Percentiles rank a stretch among this genome's conserved stretches.
Evolutionary conservation across 2,888 invertebrate species (phyloP).

Genomic region (Syrphus vitripennis): DNA sequence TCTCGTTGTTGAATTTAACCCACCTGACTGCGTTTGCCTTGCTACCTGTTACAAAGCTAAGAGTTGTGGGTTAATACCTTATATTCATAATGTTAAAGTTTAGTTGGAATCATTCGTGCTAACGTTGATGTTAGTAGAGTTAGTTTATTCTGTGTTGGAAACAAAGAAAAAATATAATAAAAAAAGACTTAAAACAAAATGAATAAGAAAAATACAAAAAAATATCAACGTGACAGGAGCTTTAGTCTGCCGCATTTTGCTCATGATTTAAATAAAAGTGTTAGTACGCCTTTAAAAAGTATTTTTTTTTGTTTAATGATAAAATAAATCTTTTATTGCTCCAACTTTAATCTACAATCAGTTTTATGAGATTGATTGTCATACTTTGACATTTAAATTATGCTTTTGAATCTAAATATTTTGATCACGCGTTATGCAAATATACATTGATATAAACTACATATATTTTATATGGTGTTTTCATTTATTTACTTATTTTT

Average conservation of each 20-base stretch:
- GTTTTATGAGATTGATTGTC: not conserved
- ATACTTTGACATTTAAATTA: not conserved
- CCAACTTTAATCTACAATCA: not conserved
- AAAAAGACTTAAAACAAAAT: not conserved
- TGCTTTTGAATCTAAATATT: not conserved
- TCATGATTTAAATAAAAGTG: slow-evolving; percentile 47
- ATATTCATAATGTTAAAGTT: slow-evolving; percentile 29
- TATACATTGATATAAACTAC: no score
- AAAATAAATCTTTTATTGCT: not conserved
- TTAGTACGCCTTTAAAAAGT: slow-evolving; percentile 16
- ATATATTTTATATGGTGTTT: not conserved
- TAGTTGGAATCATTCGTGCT: slow-evolving; percentile 52
- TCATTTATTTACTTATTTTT: not conserved
- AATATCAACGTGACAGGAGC: slow-evolving; percentile 49
- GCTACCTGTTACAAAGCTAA: slow-evolving; percentile 14
- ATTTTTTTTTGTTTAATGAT: not conserved
- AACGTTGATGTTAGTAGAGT: slow-evolving; percentile 44
- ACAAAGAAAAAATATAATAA: not conserved
- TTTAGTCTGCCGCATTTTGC: slow-evolving; percentile 54
- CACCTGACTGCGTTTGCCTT: slow-evolving; percentile 28
- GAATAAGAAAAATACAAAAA: slow-evolving; percentile 45
- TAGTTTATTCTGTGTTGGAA: slow-evolving; percentile 17
- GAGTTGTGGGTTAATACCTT: slow-evolving; percentile 38
- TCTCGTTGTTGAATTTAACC: slow-evolving; percentile 7
- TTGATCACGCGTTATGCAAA: not conserved